These are phyloP conservation scores for Ia io DNA, from an alignment of 2,113 vertebrate species.

Conservation along the genomic window DNA sequence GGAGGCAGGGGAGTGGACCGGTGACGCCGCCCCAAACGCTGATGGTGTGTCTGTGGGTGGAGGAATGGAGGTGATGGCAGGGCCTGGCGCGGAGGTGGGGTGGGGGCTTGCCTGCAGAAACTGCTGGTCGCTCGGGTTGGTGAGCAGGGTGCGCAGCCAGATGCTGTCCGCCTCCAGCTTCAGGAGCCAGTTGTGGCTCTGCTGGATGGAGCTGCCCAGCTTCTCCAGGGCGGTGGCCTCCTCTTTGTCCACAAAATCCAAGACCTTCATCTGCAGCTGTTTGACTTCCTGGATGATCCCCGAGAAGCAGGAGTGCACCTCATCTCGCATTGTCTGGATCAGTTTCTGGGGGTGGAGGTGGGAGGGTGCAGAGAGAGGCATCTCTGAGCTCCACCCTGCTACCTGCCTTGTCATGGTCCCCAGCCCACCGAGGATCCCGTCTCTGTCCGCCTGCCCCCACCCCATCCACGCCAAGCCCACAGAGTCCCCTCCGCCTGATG, in stretches of 20 bases:
- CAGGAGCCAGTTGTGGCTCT: constrained; percentile 54
- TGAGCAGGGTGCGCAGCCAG: constrained; percentile 19
- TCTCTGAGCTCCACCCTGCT: not conserved
- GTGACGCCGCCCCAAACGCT: accelerated
- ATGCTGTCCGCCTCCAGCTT: constrained; percentile 58
- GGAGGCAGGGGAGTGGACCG: not conserved
- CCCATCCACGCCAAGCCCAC: not conserved
- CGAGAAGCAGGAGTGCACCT: constrained; percentile 66
- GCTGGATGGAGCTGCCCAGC: constrained; percentile 65
- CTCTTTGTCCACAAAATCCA: constrained; percentile 73
- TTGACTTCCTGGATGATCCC: constrained; percentile 67
- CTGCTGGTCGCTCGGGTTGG: constrained; percentile 48
- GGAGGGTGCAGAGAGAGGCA: not conserved
- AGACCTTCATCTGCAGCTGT: constrained; percentile 64
- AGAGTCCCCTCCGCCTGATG: not conserved
- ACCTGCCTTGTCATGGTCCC: accelerated
- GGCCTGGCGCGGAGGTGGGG: not conserved
- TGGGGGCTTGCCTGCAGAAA: constrained; percentile 38
- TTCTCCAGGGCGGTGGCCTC: constrained; percentile 50
- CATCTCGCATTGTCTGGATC: constrained; percentile 46
- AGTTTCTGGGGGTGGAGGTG: constrained; percentile 41
- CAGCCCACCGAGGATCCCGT: not conserved
- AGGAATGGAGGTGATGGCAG: too few species aligned
- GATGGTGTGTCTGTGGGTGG: too few species aligned
- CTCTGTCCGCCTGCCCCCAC: not conserved